Base-by-base conservation (phyloP, 2,888 invertebrate species). In the Microctonus aethiopoides region DNA sequence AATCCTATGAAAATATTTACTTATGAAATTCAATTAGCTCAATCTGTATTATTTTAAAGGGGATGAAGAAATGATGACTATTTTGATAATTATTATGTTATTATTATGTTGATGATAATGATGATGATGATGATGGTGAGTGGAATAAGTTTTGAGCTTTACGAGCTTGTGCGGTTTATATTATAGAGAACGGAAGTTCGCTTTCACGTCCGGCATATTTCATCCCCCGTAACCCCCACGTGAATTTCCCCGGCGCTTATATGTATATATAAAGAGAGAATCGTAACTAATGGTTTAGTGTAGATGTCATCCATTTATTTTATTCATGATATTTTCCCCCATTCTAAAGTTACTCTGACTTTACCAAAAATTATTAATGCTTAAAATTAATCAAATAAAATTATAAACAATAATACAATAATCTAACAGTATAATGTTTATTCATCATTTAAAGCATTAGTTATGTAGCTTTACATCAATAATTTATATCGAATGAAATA, bases 201-300 rank as follows among this genome's bases (percentile, higher is more conserved):
- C 61, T 22, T 41, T 61, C 59, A 59, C 59, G 34, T 59, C 32
- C 39, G 61, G 39, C 61, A 39, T 61, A 61, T 61, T 61, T 61
- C 41, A 61, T 61, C 61, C 24, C 61, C 22, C 39, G 26, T 46
- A 46, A 46, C 46, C 46, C 46, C 46, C n/a, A 46, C 46, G 7
- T 16, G 46, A 46, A 46, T 46, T 46, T 46, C 16, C 46, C 46
- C n/a, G 46, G 46, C 2, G 20, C 46, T 46, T 16, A 46, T 46
- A 46, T 46, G 59, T 46, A 46, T 20, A 16, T n/a, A 52, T 61
- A 61, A n/a, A n/a, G n/a, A n/a, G n/a, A n/a, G n/a, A 61, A 61
- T 61, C 61, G 24, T 61, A 61, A 61, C 24, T 61, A 39, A 61
- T 61, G 61, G 54, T 36, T 36, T 16, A 13, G 22, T 20, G 9